Evolutionary conservation across 2,797 vertebrate genomes (phyloP).

Genomic region (Loris lydekkerianus): DNA sequence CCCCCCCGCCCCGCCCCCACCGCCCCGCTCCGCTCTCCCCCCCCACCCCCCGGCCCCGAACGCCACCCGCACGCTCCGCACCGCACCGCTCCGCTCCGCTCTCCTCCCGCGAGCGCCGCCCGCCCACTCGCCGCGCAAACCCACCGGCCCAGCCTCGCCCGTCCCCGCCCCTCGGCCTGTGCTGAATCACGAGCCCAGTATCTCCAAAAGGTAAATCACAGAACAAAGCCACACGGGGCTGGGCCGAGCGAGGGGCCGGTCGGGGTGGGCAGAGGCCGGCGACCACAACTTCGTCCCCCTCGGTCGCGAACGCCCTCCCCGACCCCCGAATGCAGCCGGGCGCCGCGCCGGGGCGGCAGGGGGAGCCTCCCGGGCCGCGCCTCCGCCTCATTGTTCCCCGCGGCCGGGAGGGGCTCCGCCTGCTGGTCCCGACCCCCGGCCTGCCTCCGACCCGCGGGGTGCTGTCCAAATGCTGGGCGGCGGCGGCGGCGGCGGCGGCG

Average conservation of each 20-base stretch:
- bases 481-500: neutral
- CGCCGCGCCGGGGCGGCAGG: neutral
- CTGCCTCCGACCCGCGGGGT: neutral
- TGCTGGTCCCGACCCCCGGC: neutral
- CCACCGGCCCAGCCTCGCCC: constrained; percentile 65
- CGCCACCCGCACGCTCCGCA: accelerated
- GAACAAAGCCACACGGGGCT: constrained; percentile 76
- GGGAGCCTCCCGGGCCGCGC: neutral
- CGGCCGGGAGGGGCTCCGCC: neutral
- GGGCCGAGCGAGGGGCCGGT: neutral
- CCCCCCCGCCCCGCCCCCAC: too few relatives aligned
- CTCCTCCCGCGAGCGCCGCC: constrained; percentile 68
- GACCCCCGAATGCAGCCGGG: neutral
- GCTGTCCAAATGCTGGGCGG: constrained; percentile 82
- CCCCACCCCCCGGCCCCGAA: too few relatives aligned
- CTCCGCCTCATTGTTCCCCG: constrained; percentile 73
- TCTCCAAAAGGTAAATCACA: constrained; percentile 70
- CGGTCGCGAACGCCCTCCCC: neutral
- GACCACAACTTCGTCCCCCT: constrained; percentile 54
- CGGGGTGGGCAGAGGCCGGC: constrained; percentile 47
- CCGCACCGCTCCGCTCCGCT: too few relatives aligned
- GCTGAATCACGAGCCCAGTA: constrained; percentile 81
- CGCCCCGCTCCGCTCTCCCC: too few relatives aligned
- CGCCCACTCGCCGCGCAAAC: constrained; percentile 66
- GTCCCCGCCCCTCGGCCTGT: constrained; percentile 74